phyloP scores from a whole-genome alignment of 1,140 invertebrate species.

The Trichonephila clavipes region DNA sequence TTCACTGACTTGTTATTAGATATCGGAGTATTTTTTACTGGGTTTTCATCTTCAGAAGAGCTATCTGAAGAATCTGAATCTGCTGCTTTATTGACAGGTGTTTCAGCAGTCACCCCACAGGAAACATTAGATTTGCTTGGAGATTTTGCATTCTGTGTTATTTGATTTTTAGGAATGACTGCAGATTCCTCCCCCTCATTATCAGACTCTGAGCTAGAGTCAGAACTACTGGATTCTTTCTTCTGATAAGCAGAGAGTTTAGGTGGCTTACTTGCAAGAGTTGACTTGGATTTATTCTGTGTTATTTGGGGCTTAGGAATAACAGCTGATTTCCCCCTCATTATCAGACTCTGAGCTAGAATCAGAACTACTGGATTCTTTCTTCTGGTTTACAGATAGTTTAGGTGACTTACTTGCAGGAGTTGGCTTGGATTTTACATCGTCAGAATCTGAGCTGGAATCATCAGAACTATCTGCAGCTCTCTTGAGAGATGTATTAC shows the following conservation, averaged over 20 bases:
- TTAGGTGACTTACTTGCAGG: too few species aligned
- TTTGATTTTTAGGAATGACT: not conserved
- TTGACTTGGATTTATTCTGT: not conserved
- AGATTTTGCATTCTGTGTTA: not conserved
- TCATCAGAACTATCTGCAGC: conserved; percentile 37
- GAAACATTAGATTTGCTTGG: not conserved
- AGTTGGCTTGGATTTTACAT: not conserved
- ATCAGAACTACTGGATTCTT: conserved; percentile 30
- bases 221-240: conserved; percentile 24
- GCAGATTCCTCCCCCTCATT: not conserved
- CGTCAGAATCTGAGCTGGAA: conserved; percentile 51
- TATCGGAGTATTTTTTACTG: not conserved
- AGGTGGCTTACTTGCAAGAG: too few species aligned
- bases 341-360: conserved; percentile 34
- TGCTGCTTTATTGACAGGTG: not conserved
- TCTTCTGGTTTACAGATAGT: not conserved
- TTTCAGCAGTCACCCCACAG: not conserved
- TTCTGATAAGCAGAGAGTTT: not conserved
- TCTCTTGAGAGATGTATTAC: conserved; percentile 14
- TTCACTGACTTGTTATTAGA: not conserved
- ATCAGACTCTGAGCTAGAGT: conserved; percentile 30
- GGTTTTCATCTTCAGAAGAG: not conserved
- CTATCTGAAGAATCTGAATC: conserved; percentile 11
- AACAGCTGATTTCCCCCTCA: not conserved
- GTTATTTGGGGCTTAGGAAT: not conserved